Conservation (phyloP, 1,140 invertebrate genomes). For the Rhopalosiphum padi region DNA sequence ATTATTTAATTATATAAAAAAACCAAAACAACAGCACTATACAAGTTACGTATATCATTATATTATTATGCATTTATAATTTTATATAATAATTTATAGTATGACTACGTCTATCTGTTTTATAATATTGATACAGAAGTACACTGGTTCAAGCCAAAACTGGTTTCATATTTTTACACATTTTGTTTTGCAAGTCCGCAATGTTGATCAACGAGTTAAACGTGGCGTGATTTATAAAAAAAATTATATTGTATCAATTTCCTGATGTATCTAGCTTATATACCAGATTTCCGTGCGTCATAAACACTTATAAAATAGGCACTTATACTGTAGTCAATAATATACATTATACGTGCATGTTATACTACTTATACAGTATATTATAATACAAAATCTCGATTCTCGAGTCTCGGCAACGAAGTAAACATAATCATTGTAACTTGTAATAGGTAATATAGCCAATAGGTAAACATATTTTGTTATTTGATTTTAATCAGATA, state of each 20-base stretch:
- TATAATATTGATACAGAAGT: neutral
- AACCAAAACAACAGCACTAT: neutral
- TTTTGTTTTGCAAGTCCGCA: neutral
- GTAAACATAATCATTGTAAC: neutral
- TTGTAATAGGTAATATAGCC: neutral
- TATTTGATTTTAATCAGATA: neutral
- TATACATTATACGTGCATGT: no score
- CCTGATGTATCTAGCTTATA: neutral
- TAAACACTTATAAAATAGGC: neutral
- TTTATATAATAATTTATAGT: neutral
- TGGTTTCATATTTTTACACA: neutral
- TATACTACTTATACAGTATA: no score
- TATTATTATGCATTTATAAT: neutral
- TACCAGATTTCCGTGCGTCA: neutral
- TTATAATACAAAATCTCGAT: neutral
- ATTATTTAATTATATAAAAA: neutral
- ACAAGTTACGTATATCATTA: neutral
- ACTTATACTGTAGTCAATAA: neutral
- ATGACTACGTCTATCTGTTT: neutral
- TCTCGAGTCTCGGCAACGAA: no score
- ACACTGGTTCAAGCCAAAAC: neutral
- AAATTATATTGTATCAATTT: neutral
- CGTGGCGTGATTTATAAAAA: neutral
- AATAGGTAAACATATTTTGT: neutral
- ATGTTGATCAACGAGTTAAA: neutral